phyloP scores from a whole-genome alignment of 1,140 invertebrate species.

The Ptiloglossa arizonensis region DNA sequence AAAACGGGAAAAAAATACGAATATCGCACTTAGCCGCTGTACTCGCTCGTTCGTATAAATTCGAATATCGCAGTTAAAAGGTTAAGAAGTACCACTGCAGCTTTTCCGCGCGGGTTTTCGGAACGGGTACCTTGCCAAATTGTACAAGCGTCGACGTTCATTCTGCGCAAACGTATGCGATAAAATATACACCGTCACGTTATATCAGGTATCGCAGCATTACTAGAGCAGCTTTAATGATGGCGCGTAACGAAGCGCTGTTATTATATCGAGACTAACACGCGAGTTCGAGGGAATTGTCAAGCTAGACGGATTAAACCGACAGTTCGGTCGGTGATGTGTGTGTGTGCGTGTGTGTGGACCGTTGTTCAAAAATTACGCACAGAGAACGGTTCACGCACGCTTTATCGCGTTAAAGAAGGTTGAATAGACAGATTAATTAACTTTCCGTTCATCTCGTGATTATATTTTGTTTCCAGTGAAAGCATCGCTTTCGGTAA shows the following conservation, averaged over 20 bases:
- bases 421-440: neutral
- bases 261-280: constrained; percentile 37
- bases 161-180: neutral
- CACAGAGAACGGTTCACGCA: neutral
- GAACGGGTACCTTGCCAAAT: neutral
- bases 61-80: no score
- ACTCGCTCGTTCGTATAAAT: no score
- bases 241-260: neutral
- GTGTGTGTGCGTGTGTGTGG: no score
- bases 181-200: neutral
- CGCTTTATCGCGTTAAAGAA: neutral
- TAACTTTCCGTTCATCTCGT: neutral
- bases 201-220: neutral
- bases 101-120: no score
- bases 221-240: constrained; percentile 34
- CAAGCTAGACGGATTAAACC: neutral
- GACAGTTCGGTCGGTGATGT: neutral
- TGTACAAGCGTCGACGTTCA: neutral
- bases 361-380: neutral
- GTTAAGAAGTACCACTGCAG: no score
- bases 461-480: no score
- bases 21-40: no score
- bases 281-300: constrained; percentile 14
- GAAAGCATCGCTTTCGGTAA: no score
- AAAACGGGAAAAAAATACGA: no score